Evolutionary conservation across 2,888 invertebrate genomes (phyloP).

Genomic region (Melieria omissa): DNA sequence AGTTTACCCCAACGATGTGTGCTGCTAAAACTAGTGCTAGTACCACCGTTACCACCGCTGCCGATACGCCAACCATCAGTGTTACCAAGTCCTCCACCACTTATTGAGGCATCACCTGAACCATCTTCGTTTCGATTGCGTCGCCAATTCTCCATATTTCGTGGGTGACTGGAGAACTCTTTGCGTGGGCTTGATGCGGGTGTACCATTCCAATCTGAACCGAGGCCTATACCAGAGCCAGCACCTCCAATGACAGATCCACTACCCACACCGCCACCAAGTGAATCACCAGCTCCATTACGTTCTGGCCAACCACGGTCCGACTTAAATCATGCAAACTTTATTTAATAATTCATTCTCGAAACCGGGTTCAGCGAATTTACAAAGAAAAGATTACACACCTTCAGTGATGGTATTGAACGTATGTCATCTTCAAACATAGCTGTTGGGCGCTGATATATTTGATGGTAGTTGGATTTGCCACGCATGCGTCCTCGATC

Average conservation of each 20-base stretch:
- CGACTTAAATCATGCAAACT: conserved; percentile 43
- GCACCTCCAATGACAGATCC: conserved; percentile 16
- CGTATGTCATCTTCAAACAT: conserved; percentile 61
- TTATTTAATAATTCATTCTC: background rate
- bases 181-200: conserved; percentile 64
- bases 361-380: background rate
- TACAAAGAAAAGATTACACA: conserved; percentile 31
- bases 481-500: conserved; percentile 67
- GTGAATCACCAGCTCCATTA: conserved; percentile 57
- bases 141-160: conserved; percentile 65
- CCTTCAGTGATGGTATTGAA: conserved; percentile 48
- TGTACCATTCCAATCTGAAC: conserved; percentile 61
- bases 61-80: conserved; percentile 55
- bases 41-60: conserved; percentile 26
- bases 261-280: conserved; percentile 30
- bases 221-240: background rate
- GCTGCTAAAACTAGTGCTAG: conserved; percentile 44
- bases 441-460: conserved; percentile 61
- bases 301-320: conserved; percentile 65
- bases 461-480: conserved; percentile 60
- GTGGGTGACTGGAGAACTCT: conserved; percentile 59
- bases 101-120: conserved; percentile 49
- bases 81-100: conserved; percentile 23
- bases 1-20: conserved; percentile 59
- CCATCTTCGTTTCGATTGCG: conserved; percentile 61